A percentile compares a stretch with the other conserved stretches of the same genome.
phyloP scores from a whole-genome alignment of 2,797 vertebrate species.

The Diglossa cyanea region DNA sequence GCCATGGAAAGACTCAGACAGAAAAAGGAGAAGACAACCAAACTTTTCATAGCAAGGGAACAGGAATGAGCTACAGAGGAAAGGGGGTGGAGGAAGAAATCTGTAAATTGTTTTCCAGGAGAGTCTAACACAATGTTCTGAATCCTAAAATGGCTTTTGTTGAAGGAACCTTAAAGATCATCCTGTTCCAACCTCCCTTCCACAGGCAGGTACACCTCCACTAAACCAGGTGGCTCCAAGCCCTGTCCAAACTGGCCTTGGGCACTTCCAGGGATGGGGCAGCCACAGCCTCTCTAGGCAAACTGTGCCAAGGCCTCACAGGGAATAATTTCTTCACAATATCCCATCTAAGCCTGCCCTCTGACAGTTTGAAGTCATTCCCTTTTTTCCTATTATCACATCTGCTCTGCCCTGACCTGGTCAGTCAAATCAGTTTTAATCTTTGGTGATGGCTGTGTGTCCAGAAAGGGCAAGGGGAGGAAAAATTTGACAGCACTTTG shows the following conservation, averaged over 20 bases:
- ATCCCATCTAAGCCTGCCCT: background rate
- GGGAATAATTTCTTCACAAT: background rate
- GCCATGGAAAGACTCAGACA: constrained; percentile 44
- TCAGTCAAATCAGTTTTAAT: background rate
- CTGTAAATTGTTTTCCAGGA: background rate
- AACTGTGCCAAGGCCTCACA: background rate
- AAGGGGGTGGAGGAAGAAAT: constrained; percentile 7
- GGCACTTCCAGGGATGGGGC: background rate
- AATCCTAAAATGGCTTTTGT: background rate
- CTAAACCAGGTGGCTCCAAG: background rate
- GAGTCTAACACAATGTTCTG: background rate
- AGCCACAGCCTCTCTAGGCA: background rate
- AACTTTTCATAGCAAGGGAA: constrained; percentile 48
- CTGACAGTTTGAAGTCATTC: background rate
- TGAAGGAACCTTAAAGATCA: background rate
- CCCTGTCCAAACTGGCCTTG: fast-evolving
- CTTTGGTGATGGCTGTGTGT: background rate
- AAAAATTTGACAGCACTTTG: background rate
- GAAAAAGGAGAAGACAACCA: constrained; percentile 64
- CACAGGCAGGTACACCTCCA: background rate
- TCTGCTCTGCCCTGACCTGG: background rate
- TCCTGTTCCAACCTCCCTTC: background rate
- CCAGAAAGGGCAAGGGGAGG: background rate
- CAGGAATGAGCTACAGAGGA: constrained; percentile 4
- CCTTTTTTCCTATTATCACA: background rate